Base-by-base conservation (phyloP, 35 echinoderm and acorn worm species). In the Heliocidaris tuberculata region DNA sequence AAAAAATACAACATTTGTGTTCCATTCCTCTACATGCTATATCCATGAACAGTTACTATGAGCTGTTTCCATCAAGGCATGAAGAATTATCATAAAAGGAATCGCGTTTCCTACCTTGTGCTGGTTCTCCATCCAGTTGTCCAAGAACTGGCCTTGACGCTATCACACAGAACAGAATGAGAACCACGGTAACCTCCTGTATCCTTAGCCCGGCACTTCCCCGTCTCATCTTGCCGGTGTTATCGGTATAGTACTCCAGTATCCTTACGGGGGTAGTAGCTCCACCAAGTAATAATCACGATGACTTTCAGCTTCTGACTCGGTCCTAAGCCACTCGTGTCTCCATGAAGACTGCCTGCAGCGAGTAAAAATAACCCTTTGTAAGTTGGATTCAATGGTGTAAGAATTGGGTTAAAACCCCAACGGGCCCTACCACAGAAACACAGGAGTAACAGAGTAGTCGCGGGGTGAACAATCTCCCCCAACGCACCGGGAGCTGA, bases 361-460 rank as follows among this genome's bases (percentile, higher is more conserved):
- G 91, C 91, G 91, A 93, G 91, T 93, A 93, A 93, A 93, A 93
- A 93, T 93, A 93, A 93, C 91, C 91, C 91, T 93, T 93, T 93
- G 91, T 93, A 93, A 93, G 50, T 48, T 59, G 50, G 91, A 59
- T 48, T 93, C 31, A 93, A 93, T 59, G 12, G 91, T 93, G 91
- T 59, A 93, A 93, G 91, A 93, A 93, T 93, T 93, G n/a, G 91
- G 91, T 93, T 93, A 93, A 93, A 93, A 93, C 47, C 91, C 91
- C 91, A 52, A 30, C 11, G 91, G 91, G 48, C 50, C 0, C 29
- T 15, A 30, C 91, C 47, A 48, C 47, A 32, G 50, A 93, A 52
- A 93, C 47, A 52, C 50, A 12, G 50, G n/a, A 93, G 48, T 48
- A 32, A 93, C 91, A 59, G 50, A 48, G 49, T 9, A 48, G 16